These are phyloP conservation scores for Petromus typicus DNA, from an alignment of 2,113 vertebrate genomes.

Conservation along the genomic window DNA sequence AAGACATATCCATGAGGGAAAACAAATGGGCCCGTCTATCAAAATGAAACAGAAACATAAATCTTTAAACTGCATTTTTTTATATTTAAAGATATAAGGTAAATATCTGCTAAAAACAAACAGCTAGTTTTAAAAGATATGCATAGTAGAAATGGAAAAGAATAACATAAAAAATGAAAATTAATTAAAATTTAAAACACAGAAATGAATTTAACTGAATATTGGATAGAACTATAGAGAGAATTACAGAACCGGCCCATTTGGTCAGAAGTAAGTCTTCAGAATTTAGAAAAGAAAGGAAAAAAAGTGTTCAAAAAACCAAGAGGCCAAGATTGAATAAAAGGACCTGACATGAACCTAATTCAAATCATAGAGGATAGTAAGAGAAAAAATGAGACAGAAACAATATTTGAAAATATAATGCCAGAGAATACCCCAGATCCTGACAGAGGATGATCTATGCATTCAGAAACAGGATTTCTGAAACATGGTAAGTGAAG, in stretches of 20 bases:
- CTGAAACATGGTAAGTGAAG: neutral
- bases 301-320: neutral
- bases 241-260: neutral
- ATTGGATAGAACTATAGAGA: constrained; percentile 27
- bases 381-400: neutral
- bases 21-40: neutral
- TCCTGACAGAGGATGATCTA: neutral
- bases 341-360: neutral
- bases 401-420: neutral
- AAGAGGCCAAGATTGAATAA: neutral
- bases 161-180: constrained; percentile 36
- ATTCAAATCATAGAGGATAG: neutral
- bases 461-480: neutral
- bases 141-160: neutral
- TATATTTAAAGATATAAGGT: neutral
- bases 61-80: neutral
- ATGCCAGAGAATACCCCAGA: neutral
- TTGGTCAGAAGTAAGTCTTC: neutral
- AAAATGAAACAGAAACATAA: neutral
- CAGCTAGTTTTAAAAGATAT: neutral
- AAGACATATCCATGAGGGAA: neutral
- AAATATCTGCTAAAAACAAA: neutral
- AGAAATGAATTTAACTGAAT: neutral
- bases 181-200: constrained; percentile 41
- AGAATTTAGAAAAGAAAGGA: neutral